Base-by-base conservation (phyloP, 2,888 invertebrate species). In the Hemithea aestivaria region DNA sequence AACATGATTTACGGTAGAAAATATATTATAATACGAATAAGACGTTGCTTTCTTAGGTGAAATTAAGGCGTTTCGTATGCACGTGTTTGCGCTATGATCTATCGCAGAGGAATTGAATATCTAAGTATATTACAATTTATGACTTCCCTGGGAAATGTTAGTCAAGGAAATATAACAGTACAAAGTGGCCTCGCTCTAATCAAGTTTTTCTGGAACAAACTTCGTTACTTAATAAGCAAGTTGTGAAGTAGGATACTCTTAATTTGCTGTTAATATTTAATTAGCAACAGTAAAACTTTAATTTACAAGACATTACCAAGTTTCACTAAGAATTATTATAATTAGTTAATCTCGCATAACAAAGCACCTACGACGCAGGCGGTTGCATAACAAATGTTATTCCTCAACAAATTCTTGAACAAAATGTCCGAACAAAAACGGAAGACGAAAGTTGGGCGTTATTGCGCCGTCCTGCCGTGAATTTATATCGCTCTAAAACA, bases 401-500 rank as follows among this genome's bases (percentile, higher is more conserved):
- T 66, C 72, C 62, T 61, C 59, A n/a, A 60, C 66, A 59, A 62
- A 75, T 75, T 62, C 61, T 66, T 65, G 58, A 66, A 16, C 16
- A 5, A 16, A 16, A 16, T 16, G 80, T 79, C 77, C 75, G 67
- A 62, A 82, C 83, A 85, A 84, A 87, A 87, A 87, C 80, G 73
- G 70, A 72, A 72, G 71, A 71, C 60, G 53, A 76, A 83, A 83
- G 68, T 84, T 82, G 78, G 80, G 84, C 83, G 84, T 73, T 66
- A 56, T 71, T 51, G 31, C 62, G 58, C 57, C 73, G 77, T 73
- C 73, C 73, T 73, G 64, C 69, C 54, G 71, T 72, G 78, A 82
- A 85, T 85, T 85, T 87, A 85, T 85, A 83, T 76, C 81, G 74
- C 73, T 58, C 53, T 57, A 73, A 67, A 81, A 84, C 85, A 84